Conservation (phyloP, 2,888 invertebrate species). For the Pseudococcus viburni region DNA sequence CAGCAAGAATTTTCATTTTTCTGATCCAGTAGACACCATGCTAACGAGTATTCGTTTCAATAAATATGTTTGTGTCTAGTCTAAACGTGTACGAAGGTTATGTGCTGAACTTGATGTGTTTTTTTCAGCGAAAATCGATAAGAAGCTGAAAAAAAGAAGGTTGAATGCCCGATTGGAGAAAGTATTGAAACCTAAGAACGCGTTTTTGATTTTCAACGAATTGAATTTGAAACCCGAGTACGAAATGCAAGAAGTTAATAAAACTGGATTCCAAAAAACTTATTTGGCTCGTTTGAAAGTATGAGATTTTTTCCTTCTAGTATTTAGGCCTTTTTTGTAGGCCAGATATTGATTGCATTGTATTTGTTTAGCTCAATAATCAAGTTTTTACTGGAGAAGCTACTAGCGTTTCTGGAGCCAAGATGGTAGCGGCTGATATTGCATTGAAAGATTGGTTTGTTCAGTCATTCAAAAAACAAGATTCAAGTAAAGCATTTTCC, state of each 20-base stretch:
- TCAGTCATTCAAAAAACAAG: conserved; percentile 49
- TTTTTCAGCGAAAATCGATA: conserved; percentile 59
- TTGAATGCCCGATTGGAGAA: conserved; percentile 61
- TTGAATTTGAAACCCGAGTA: conserved; percentile 61
- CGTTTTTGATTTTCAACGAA: conserved; percentile 63
- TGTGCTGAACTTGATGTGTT: not conserved
- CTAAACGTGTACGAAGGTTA: too few species aligned
- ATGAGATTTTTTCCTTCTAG: not conserved
- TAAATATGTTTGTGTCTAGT: too few species aligned
- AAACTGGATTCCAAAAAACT: conserved; percentile 54
- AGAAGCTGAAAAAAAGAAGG: conserved; percentile 59
- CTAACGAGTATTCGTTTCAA: too few species aligned
- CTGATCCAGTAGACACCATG: too few species aligned
- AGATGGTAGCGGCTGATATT: conserved; percentile 65
- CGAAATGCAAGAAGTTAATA: conserved; percentile 51
- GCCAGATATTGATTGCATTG: not conserved
- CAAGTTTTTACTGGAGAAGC: conserved; percentile 54
- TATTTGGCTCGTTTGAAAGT: conserved; percentile 54
- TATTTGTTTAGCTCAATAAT: not conserved
- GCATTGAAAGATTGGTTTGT: conserved; percentile 62
- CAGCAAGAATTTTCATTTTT: too few species aligned
- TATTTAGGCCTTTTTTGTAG: not conserved
- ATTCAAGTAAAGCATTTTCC: conserved; percentile 29
- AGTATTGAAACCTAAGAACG: conserved; percentile 63
- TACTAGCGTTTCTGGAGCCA: conserved; percentile 51